phyloP scores from a whole-genome alignment of 2,888 invertebrate genomes.

The Torymus aiolomorphi region DNA sequence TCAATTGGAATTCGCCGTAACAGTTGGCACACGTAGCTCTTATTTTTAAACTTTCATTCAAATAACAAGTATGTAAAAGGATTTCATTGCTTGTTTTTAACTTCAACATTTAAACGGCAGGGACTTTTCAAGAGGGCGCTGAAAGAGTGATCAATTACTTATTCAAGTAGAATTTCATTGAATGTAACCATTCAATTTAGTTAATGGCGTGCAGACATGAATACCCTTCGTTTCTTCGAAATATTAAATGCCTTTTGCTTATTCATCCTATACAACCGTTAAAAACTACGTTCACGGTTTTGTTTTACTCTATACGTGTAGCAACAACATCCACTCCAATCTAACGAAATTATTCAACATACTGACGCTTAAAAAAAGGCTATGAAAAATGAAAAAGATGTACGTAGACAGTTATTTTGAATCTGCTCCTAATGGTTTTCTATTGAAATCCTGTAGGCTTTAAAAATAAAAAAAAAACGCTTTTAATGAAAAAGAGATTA shows the following conservation, averaged over 20 bases:
- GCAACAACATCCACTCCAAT: too few relatives aligned
- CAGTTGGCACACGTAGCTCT: too few relatives aligned
- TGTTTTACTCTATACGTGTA: background rate
- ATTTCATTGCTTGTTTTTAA: background rate
- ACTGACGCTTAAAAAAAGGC: too few relatives aligned
- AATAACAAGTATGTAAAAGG: background rate
- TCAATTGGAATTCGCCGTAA: too few relatives aligned
- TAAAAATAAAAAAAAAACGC: too few relatives aligned
- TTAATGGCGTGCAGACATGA: slow-evolving; percentile 29
- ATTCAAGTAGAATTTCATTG: slow-evolving; percentile 45
- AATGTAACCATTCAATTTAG: slow-evolving; percentile 48
- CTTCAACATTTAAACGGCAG: background rate
- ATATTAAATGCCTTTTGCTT: slow-evolving; percentile 10
- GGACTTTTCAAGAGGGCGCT: slow-evolving; percentile 24
- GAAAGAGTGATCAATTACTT: slow-evolving; percentile 41
- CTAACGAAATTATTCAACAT: too few relatives aligned
- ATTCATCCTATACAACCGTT: background rate
- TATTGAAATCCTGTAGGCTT: too few relatives aligned
- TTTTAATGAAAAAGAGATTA: too few relatives aligned
- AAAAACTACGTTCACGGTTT: background rate
- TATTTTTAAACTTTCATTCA: too few relatives aligned
- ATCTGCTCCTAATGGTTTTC: too few relatives aligned
- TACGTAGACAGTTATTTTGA: too few relatives aligned
- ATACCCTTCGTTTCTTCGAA: slow-evolving; percentile 26
- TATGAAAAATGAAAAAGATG: too few relatives aligned